Percentiles rank a stretch among this genome's conserved stretches.
These are phyloP conservation scores for Macrosoma leucophasiata DNA, from an alignment of 2,888 invertebrate species.

Conservation along the genomic window DNA sequence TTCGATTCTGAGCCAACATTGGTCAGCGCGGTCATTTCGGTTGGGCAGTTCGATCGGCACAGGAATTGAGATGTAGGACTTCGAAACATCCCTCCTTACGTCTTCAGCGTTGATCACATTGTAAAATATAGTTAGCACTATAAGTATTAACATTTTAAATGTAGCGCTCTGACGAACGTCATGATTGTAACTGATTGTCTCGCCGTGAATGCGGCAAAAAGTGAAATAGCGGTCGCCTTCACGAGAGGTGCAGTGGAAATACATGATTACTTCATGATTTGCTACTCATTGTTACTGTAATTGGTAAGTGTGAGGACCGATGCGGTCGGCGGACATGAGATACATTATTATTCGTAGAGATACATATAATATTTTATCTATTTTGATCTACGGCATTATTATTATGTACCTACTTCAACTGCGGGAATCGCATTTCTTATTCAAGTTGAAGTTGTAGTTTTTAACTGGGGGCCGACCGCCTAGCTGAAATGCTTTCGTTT, in stretches of 20 bases:
- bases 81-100: slow-evolving; percentile 14
- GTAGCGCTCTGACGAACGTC: slow-evolving; percentile 51
- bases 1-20: slow-evolving; percentile 64
- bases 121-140: slow-evolving; percentile 30
- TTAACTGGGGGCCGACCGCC: too few species aligned
- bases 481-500: too few species aligned
- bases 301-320: too few species aligned
- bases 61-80: slow-evolving; percentile 42
- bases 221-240: slow-evolving; percentile 46
- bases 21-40: slow-evolving; percentile 59
- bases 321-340: too few species aligned
- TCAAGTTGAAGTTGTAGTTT: too few species aligned
- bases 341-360: too few species aligned
- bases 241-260: slow-evolving; percentile 48
- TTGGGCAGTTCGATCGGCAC: slow-evolving; percentile 56
- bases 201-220: slow-evolving; percentile 45
- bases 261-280: slow-evolving; percentile 55
- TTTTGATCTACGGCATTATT: too few species aligned
- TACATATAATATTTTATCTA: too few species aligned
- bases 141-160: slow-evolving; percentile 62
- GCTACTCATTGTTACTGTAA: slow-evolving; percentile 43
- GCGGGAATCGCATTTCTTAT: too few species aligned
- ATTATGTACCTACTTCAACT: too few species aligned
- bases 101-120: slow-evolving; percentile 8
- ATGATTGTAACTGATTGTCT: slow-evolving; percentile 59